These are phyloP conservation scores for Brachyopa scutellaris DNA, from an alignment of 2,888 invertebrate species.

Conservation along the genomic window DNA sequence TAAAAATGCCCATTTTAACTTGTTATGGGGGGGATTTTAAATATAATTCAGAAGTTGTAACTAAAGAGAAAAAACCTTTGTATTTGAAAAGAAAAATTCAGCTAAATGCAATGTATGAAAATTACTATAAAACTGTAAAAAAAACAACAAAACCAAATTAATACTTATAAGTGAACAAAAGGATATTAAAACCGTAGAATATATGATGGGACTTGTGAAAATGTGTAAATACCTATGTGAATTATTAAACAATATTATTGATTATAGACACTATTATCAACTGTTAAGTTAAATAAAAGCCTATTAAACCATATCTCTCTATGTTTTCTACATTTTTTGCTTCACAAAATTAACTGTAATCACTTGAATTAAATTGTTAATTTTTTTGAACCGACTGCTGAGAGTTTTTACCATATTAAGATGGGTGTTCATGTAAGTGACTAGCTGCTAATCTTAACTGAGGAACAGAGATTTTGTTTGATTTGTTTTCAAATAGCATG, in stretches of 20 bases:
- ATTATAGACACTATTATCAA: slow-evolving; percentile 63
- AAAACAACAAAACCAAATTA: not conserved
- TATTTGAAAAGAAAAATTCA: too few relatives aligned
- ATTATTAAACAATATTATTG: slow-evolving; percentile 59
- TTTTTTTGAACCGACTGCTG: too few relatives aligned
- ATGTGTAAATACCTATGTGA: slow-evolving; percentile 70
- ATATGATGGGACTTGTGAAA: slow-evolving; percentile 52
- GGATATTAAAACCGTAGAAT: slow-evolving; percentile 2
- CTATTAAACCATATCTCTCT: slow-evolving; percentile 37
- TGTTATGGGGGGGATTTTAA: slow-evolving; percentile 14
- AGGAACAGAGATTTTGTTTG: too few relatives aligned
- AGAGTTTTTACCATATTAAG: too few relatives aligned
- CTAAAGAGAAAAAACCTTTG: not conserved
- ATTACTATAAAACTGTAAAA: too few relatives aligned
- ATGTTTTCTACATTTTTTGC: not conserved
- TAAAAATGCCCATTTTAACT: slow-evolving; percentile 11
- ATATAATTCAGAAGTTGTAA: slow-evolving; percentile 35
- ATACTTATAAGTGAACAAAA: slow-evolving; percentile 10
- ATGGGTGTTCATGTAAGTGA: too few relatives aligned
- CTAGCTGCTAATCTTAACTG: too few relatives aligned
- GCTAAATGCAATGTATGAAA: too few relatives aligned
- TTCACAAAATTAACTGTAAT: too few relatives aligned
- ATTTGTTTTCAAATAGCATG: too few relatives aligned
- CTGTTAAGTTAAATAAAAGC: slow-evolving; percentile 71
- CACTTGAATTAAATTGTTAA: too few relatives aligned